These are phyloP conservation scores for Eristalinus sepulchralis DNA, from an alignment of 2,888 invertebrate genomes.

Conservation along the genomic window DNA sequence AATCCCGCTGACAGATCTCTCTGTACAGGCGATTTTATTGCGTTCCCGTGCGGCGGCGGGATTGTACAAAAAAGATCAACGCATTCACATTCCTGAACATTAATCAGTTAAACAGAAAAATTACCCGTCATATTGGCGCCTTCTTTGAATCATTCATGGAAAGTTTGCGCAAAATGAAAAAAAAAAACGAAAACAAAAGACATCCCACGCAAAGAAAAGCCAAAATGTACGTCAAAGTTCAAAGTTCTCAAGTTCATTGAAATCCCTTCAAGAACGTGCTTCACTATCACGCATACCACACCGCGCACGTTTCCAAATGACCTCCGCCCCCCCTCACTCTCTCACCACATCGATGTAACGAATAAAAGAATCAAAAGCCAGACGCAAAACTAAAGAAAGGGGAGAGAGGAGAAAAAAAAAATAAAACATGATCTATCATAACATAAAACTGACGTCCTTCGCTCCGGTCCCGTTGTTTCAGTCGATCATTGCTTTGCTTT, in stretches of 20 bases:
- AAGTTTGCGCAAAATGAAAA: background rate
- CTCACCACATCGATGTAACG: background rate
- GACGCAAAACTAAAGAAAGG: background rate
- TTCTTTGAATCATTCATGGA: background rate
- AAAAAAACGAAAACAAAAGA: background rate
- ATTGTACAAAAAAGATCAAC: background rate
- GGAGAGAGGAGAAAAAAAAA: background rate
- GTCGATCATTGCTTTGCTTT: slow-evolving; percentile 17
- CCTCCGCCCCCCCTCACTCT: background rate
- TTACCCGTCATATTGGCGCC: background rate
- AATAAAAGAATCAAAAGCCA: background rate
- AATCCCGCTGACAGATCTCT: background rate
- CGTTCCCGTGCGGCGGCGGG: background rate
- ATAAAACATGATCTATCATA: slow-evolving; percentile 21
- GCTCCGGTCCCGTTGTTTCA: background rate
- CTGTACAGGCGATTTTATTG: background rate
- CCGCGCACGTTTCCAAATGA: background rate
- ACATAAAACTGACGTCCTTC: slow-evolving; percentile 6
- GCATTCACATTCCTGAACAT: too few relatives aligned
- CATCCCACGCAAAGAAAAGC: background rate
- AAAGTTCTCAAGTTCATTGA: slow-evolving; percentile 1
- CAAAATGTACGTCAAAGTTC: background rate
- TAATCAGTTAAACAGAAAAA: background rate
- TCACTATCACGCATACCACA: background rate
- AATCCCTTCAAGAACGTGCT: background rate